Evolutionary conservation across 2,113 vertebrate species (phyloP).

Genomic region (Callipepla californica): DNA sequence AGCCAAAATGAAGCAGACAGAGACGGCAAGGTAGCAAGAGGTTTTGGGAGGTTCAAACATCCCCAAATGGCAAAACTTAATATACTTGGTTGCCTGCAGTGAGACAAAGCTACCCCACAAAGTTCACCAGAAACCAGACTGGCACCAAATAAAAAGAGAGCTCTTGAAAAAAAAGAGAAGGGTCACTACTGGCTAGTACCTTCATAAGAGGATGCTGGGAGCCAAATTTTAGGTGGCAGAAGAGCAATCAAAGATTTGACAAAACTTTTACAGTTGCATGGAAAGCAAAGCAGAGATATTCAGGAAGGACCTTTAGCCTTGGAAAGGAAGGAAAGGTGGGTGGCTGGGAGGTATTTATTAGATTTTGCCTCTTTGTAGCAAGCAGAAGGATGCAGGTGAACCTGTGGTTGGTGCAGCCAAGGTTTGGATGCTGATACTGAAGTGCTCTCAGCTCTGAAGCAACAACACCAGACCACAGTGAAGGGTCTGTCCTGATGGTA

Average conservation of each 20-base stretch:
- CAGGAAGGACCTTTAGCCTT: neutral
- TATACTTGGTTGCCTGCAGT: neutral
- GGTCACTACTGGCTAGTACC: neutral
- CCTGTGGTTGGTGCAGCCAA: neutral
- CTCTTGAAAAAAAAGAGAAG: neutral
- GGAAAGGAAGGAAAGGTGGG: neutral
- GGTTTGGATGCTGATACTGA: neutral
- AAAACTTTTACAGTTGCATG: neutral
- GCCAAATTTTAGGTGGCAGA: neutral
- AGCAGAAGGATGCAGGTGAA: neutral
- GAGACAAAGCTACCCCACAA: neutral
- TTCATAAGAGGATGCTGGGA: neutral
- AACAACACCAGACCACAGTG: neutral
- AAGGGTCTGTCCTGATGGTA: neutral
- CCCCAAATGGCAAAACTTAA: neutral
- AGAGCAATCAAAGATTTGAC: neutral
- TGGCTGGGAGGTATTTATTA: neutral
- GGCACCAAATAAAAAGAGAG: neutral
- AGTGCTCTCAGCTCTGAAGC: neutral
- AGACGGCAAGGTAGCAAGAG: neutral
- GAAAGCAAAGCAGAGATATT: neutral
- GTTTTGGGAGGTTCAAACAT: fast-evolving
- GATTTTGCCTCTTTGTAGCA: neutral
- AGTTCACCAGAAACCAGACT: neutral
- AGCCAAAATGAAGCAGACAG: neutral